These are phyloP conservation scores for Pissodes strobi DNA, from an alignment of 1,140 invertebrate genomes.

Conservation along the genomic window DNA sequence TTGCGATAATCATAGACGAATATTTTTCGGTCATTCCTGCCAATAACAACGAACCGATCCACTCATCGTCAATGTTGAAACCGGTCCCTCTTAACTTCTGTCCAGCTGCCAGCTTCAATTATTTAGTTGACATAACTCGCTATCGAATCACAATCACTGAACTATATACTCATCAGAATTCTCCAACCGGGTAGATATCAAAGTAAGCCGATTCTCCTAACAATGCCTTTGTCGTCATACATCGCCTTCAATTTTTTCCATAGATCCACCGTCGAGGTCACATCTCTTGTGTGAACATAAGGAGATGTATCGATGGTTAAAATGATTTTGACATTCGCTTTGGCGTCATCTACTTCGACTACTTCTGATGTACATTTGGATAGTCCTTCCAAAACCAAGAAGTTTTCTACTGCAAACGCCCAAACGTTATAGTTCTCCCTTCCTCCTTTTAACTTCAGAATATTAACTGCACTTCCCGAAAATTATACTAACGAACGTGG, in stretches of 20 bases:
- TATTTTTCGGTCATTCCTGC: slow-evolving; percentile 47
- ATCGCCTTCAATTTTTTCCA: slow-evolving; percentile 33
- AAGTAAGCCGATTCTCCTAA: slow-evolving; percentile 30
- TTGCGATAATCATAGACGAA: slow-evolving; percentile 27
- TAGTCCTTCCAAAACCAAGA: slow-evolving; percentile 41
- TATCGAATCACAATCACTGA: slow-evolving; percentile 30
- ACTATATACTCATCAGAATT: neutral
- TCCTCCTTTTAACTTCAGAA: too few relatives aligned
- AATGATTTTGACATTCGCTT: slow-evolving; percentile 31
- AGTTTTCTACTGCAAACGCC: slow-evolving; percentile 39
- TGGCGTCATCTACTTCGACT: slow-evolving; percentile 26
- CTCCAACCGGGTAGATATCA: slow-evolving; percentile 35
- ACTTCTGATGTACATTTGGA: slow-evolving; percentile 32
- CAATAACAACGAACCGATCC: slow-evolving; percentile 27
- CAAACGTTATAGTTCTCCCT: slow-evolving; percentile 44
- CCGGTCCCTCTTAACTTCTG: slow-evolving; percentile 38
- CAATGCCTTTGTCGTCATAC: slow-evolving; percentile 31
- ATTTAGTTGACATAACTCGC: slow-evolving; percentile 38
- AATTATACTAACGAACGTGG: too few relatives aligned
- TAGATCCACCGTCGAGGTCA: slow-evolving; percentile 16
- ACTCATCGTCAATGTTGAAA: slow-evolving; percentile 37
- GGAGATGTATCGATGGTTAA: slow-evolving; percentile 34
- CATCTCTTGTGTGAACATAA: slow-evolving; percentile 34
- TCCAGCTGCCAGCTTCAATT: slow-evolving; percentile 34
- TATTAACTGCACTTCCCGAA: too few relatives aligned